Evolutionary conservation across 2,113 vertebrate genomes (phyloP), one percentile per base, ranked within the genome.

Genomic region (Percopsis transmontana): DNA sequence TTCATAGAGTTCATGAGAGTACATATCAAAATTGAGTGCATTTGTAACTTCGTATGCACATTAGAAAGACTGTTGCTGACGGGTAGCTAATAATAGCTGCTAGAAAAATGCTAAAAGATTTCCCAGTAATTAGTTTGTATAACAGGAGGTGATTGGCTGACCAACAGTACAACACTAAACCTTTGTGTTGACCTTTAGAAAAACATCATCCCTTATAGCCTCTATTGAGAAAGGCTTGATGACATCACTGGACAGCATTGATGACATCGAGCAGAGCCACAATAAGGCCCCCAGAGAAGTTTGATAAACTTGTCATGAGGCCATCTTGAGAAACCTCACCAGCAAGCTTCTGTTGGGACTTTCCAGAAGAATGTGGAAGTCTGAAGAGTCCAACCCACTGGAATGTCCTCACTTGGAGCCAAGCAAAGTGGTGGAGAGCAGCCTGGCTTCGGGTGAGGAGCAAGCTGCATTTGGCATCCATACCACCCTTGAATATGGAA

Each of bases 371-470:
- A 69, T 72, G 61, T 82, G 64, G 20, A 71, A 58, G 58, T 40
- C 21, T 38, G 66, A 50, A 55, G 42, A 23, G 40, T 66, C 62
- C 62, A 80, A 69, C 70, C 80, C 78, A 72, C 70, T 72, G 80
- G 72, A 83, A 87, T 83, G 81, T 83, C 44, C 69, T 77, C 53
- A 60, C 5, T 39, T n/a, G 0, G 24, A 48, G 60, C 42, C 58
- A 70, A 38, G 58, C 50, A 12, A 44, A 62, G 19, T 40, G 60
- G 69, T n/a, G 10, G 15, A 51, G 40, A 59, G 1, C 41, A 20
- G 47, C 24, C 45, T 59, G 47, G 50, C 50, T 21, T 11, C 20
- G 19, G 50, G 50, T 10, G 14, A 11, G 50, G 19, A 6, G 20
- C n/a, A 15, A 9, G 9, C 7, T 18, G 15, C n/a, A 19, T 48